Conservation (phyloP, 1,140 invertebrate genomes). For the Triops cancriformis region DNA sequence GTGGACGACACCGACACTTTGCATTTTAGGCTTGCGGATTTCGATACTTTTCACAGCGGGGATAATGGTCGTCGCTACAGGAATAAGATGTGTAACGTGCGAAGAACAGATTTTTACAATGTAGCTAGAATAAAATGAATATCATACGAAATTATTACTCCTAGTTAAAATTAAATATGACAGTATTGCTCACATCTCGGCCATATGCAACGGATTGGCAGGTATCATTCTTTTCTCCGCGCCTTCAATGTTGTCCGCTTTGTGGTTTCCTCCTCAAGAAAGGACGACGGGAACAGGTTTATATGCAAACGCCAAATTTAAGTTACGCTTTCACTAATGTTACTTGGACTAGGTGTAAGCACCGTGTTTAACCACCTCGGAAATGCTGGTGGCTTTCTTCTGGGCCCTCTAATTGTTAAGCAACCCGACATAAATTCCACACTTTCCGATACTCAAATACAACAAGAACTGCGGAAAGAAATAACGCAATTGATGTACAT, state of each 20-base stretch:
- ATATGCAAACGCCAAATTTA: neutral
- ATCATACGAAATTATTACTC: slow-evolving; percentile 18
- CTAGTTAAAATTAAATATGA: slow-evolving; percentile 23
- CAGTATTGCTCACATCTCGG: slow-evolving; percentile 37
- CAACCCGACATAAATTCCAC: slow-evolving; percentile 24
- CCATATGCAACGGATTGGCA: slow-evolving; percentile 38
- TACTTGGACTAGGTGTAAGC: slow-evolving; percentile 37
- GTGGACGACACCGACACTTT: neutral
- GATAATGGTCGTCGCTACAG: slow-evolving; percentile 33
- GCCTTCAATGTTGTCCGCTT: slow-evolving; percentile 38
- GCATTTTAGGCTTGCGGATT: slow-evolving; percentile 34
- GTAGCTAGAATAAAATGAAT: slow-evolving; percentile 14
- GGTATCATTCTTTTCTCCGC: slow-evolving; percentile 39
- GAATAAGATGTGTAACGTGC: slow-evolving; percentile 35
- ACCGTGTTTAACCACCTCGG: slow-evolving; percentile 40
- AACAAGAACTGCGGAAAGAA: slow-evolving; percentile 27
- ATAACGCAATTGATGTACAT: slow-evolving; percentile 32
- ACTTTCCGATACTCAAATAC: slow-evolving; percentile 20
- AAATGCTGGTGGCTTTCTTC: slow-evolving; percentile 39
- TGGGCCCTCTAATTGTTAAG: slow-evolving; percentile 36
- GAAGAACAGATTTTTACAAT: slow-evolving; percentile 28
- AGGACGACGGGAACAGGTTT: slow-evolving; percentile 40
- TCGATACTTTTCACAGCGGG: slow-evolving; percentile 33
- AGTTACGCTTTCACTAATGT: neutral
- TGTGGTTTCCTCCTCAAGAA: slow-evolving; percentile 40